phyloP scores from a whole-genome alignment of 2,797 vertebrate species.

The Pangasius mekongensis region DNA sequence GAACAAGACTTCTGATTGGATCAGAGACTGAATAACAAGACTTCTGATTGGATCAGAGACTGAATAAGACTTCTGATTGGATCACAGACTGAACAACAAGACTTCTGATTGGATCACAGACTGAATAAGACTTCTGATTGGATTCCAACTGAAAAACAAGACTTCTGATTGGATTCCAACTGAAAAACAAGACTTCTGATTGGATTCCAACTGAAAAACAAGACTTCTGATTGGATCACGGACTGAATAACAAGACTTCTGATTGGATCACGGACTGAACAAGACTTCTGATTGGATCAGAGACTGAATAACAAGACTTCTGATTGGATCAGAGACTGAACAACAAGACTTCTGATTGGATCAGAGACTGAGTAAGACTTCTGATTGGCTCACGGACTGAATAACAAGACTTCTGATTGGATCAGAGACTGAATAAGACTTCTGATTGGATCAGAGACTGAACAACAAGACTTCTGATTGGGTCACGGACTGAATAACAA shows the following conservation, averaged over 20 bases:
- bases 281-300: too few relatives aligned
- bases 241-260: neutral
- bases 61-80: too few relatives aligned
- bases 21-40: too few relatives aligned
- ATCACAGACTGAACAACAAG: too few relatives aligned
- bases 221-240: neutral
- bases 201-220: fast-evolving
- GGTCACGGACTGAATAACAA: neutral
- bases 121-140: neutral
- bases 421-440: neutral
- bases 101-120: too few relatives aligned
- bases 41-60: too few relatives aligned
- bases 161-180: too few relatives aligned
- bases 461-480: neutral
- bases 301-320: neutral
- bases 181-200: too few relatives aligned
- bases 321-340: neutral
- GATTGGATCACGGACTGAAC: neutral
- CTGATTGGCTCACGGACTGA: neutral
- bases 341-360: neutral
- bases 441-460: neutral
- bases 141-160: too few relatives aligned
- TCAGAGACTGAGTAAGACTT: too few relatives aligned
- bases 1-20: too few relatives aligned
- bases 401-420: neutral